phyloP scores from a whole-genome alignment of 2,797 vertebrate genomes.

The Aythya fuligula region DNA sequence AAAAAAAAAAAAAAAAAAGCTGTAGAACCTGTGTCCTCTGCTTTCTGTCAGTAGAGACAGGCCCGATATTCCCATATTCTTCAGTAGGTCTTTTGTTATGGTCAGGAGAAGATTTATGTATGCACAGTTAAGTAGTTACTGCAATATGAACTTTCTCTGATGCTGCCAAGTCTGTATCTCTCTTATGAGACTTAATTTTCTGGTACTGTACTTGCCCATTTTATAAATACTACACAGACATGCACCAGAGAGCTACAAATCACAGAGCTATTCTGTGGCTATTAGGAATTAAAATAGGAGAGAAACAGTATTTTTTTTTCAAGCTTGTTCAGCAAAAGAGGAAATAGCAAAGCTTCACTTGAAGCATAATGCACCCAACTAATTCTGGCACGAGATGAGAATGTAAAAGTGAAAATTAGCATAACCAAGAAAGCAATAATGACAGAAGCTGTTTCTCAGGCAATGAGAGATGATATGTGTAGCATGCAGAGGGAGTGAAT shows the following conservation, averaged over 20 bases:
- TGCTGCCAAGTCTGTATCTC: neutral
- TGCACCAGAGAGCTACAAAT: neutral
- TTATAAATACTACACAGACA: neutral
- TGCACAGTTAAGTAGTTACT: neutral
- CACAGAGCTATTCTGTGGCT: neutral
- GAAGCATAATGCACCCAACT: neutral
- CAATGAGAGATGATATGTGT: neutral
- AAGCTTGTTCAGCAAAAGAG: conserved; percentile 49
- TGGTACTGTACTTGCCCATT: neutral
- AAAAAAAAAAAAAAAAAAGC: neutral
- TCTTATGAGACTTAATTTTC: neutral
- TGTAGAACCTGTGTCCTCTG: neutral
- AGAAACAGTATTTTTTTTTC: neutral
- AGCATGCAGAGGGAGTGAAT: neutral
- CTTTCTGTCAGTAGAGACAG: neutral
- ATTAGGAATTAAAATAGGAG: conserved; percentile 38
- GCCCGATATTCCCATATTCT: neutral
- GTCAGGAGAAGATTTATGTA: neutral
- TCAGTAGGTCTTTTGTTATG: neutral
- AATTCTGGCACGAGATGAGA: neutral
- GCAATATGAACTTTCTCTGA: neutral
- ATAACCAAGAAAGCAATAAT: neutral
- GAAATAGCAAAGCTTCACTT: neutral
- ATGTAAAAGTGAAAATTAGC: neutral
- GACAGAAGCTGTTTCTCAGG: neutral